Conservation (phyloP, 2,797 vertebrate species). For the Dicrostonyx torquatus region DNA sequence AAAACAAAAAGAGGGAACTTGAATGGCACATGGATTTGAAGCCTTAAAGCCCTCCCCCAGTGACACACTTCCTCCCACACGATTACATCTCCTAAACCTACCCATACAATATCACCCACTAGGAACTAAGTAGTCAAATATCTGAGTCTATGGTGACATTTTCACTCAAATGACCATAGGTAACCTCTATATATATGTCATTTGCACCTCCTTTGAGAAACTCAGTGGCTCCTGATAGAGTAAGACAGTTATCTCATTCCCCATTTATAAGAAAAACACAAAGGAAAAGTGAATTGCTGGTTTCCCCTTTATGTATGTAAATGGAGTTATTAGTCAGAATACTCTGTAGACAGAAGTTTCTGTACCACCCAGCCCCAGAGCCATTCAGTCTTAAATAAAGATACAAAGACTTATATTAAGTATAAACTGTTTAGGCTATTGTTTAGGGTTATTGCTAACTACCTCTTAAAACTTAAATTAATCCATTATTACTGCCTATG, state of each 20-base stretch:
- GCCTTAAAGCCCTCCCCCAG: not conserved
- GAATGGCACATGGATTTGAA: not conserved
- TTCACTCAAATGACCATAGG: not conserved
- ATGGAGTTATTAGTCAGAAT: not conserved
- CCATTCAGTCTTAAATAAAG: too few species aligned
- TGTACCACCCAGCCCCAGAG: too few species aligned
- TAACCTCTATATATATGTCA: not conserved
- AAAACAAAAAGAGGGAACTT: not conserved
- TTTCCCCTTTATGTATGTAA: not conserved
- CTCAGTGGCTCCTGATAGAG: not conserved
- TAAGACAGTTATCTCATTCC: not conserved
- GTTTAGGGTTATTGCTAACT: too few species aligned
- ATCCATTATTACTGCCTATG: too few species aligned
- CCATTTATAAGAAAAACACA: not conserved
- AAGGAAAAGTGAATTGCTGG: not conserved
- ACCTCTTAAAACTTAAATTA: too few species aligned
- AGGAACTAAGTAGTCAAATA: not conserved
- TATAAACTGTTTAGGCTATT: too few species aligned
- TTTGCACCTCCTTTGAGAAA: not conserved
- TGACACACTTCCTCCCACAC: not conserved
- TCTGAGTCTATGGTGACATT: not conserved
- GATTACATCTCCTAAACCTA: not conserved
- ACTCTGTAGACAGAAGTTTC: not conserved
- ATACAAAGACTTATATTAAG: too few species aligned
- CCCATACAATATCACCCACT: not conserved